Percentiles rank a stretch among this genome's conserved stretches.
These are phyloP conservation scores for Acestrorhynchus altus DNA, from an alignment of 2,797 vertebrate genomes.

Conservation along the genomic window DNA sequence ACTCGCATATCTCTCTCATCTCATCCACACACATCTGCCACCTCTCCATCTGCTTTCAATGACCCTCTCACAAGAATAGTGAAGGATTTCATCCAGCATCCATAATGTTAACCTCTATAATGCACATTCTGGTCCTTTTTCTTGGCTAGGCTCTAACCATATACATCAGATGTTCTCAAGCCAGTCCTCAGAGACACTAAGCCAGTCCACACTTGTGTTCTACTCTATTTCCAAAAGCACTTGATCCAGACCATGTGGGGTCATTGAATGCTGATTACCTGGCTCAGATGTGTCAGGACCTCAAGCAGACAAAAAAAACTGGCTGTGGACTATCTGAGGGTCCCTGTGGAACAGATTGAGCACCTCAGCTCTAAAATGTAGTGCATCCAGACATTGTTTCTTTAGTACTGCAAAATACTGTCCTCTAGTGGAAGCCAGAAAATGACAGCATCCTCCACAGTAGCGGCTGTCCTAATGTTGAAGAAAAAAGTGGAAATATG, in stretches of 20 bases:
- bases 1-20: constrained; percentile 48
- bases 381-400: not conserved
- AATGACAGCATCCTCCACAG: not conserved
- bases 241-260: not conserved
- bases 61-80: constrained; percentile 41
- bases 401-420: constrained; percentile 51
- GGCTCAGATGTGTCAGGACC: not conserved
- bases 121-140: constrained; percentile 35
- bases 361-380: not conserved
- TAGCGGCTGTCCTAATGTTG: not conserved
- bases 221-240: constrained; percentile 2
- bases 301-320: not conserved
- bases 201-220: not conserved
- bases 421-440: constrained; percentile 58
- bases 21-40: constrained; percentile 45
- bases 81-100: constrained; percentile 42
- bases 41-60: constrained; percentile 45
- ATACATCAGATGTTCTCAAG: constrained; percentile 4
- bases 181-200: not conserved
- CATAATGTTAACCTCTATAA: constrained; percentile 46
- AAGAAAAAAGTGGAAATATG: not conserved
- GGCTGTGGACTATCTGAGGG: not conserved
- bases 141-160: constrained; percentile 23
- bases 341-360: not conserved
- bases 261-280: constrained; percentile 1